Base-by-base conservation (phyloP, 2,113 vertebrate genomes). In the Saccopteryx leptura region DNA sequence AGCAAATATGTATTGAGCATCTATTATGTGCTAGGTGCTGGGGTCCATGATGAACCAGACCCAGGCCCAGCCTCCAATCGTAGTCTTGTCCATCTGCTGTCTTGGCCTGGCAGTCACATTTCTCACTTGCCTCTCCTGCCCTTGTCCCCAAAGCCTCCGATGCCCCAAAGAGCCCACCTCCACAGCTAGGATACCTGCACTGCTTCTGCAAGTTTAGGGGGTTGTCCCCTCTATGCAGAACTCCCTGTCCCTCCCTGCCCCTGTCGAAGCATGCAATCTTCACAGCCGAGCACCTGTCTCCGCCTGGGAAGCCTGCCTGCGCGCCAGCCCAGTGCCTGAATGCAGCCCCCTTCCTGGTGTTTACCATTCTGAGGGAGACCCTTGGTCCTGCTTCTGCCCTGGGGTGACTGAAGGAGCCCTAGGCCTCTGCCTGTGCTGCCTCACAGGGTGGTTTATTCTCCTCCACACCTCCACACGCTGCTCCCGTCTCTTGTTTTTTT, bases 181-280 rank as follows among this genome's bases (percentile, higher is more conserved):
- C 8, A 0, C 4, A 2, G 28, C n/a, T 4, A 21, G 39, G 69
- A 26, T 1, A 2, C 56, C 68, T 60, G 63, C 14, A 5, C 14
- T 48, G 23, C n/a, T 15, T 46, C 60, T 2, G n/a, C 24, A 12
- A 2, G 4, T 31, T 23, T 17, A 8, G 10, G 69, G 39, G 31
- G 3, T 2, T 7, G 9, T 81, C 24, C 50, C 39, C 19, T 4
- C 19, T 19, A 10, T 23, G 18, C 39, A 31, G 63, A 65, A 5
- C 9, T 0, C 5, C 15, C 85, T 13, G 46, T 8, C 33, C 26
- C 18, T 50, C 56, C 9, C 13, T 0, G 28, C 18, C 5, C 48
- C 7, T 6, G 0, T 17, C 1, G 11, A 50, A 33, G 24, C 2
- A 0, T 1, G n/a, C 0, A 13, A 18, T 9, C 65, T n/a, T 8